phyloP scores from a whole-genome alignment of 2,113 vertebrate species.

The Prunella fulvescens region DNA sequence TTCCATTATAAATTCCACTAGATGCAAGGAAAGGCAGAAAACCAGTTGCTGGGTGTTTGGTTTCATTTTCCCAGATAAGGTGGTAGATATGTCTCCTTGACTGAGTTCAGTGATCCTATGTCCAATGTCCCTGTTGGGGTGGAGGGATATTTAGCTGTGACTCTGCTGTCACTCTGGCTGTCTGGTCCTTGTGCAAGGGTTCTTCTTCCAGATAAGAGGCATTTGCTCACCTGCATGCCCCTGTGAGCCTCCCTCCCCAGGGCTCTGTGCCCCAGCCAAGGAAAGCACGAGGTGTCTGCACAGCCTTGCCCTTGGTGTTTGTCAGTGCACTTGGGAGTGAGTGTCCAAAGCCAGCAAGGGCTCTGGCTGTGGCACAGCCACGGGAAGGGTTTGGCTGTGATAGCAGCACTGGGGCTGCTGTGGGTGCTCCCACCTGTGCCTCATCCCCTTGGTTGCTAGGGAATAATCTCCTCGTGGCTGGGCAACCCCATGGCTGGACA shows the following conservation, averaged over 20 bases:
- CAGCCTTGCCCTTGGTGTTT: neutral
- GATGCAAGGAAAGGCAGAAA: neutral
- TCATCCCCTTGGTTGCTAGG: neutral
- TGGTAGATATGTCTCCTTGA: neutral
- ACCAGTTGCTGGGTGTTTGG: rapidly evolving
- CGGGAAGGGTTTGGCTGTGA: neutral
- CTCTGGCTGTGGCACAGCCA: neutral
- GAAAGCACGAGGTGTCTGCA: neutral
- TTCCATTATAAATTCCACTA: neutral
- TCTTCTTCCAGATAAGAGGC: neutral
- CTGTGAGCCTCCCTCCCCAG: neutral
- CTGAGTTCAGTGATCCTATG: neutral
- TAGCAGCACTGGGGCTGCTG: rapidly evolving
- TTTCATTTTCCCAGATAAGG: neutral
- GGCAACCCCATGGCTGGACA: neutral
- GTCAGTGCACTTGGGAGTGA: rapidly evolving
- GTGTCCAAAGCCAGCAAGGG: rapidly evolving
- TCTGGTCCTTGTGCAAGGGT: neutral
- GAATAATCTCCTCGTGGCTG: neutral
- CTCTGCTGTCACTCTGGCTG: neutral
- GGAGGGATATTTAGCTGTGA: too few relatives aligned
- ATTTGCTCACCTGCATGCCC: neutral
- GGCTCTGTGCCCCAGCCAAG: neutral
- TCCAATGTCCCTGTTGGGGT: rapidly evolving
- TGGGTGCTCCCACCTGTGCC: neutral